Evolutionary conservation across 2,888 invertebrate species (phyloP), one percentile per base, ranked within the genome.

Genomic region (Chloroclysta siterata): DNA sequence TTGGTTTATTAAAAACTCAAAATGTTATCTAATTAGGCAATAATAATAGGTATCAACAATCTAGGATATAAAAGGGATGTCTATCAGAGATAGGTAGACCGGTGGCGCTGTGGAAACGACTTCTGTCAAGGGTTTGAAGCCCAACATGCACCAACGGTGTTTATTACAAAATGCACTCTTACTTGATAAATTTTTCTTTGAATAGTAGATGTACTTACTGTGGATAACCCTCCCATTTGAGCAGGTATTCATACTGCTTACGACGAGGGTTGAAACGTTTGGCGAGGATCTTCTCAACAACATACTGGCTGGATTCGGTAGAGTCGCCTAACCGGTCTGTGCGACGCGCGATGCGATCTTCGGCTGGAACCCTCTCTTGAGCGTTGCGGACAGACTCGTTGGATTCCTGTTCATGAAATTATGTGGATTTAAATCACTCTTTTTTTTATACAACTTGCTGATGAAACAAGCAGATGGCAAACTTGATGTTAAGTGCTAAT

Each of bases 141-240:
- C n/a, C 3, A 22, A 22, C 1, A 22, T 33, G 33, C 33, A 6
- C 33, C 33, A 33, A 8, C 8, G 7, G 33, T 33, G 22, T 22
- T 22, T 22, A 22, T 3, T 22, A 8, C 33, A 33, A 33, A 6
- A 33, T 8, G 33, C 29, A 33, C 1, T 33, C 4, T 11, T 11
- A 11, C 1, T 36, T 36, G 2, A 36, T 2, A 8, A 7, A n/a
- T 42, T 14, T 33, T 48, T 29, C 3, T 33, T 33, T 0, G 2
- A 33, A 14, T 29, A 50, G 7, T 22, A 7, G 7, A 28, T 5
- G 8, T 11, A 94, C 95, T 94, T 73, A 96, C 95, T 96, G 95
- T 28, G 95, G 94, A 75, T 95, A 96, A 53, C 96, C 96, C 81
- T 97, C 97, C 97, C 97, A 97, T 85, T 97, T 97, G 54, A 97